Percentiles rank a stretch among this genome's conserved stretches.
Evolutionary conservation across 2,797 vertebrate species (phyloP).

Genomic region (Gymnocypris eckloni): DNA sequence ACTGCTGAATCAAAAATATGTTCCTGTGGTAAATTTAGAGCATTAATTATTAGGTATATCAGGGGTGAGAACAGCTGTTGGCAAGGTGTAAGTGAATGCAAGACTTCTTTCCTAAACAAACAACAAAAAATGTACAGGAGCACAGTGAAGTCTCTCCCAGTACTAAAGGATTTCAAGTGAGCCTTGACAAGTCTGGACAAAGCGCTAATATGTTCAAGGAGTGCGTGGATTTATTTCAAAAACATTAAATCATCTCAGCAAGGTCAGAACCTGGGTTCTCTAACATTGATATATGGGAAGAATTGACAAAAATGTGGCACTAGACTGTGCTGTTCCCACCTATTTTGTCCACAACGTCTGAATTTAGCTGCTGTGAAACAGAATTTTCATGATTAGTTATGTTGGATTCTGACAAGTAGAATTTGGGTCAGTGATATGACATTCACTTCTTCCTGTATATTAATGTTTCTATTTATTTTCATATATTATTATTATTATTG

Average conservation of each 20-base stretch:
- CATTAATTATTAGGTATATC: slow-evolving; percentile 56
- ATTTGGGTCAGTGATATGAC: not conserved
- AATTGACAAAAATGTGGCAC: slow-evolving; percentile 34
- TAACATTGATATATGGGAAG: slow-evolving; percentile 36
- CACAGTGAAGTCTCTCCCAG: slow-evolving; percentile 54
- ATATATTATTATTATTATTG: not conserved
- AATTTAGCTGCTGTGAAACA: not conserved
- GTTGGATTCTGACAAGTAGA: not conserved
- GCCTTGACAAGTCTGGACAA: slow-evolving; percentile 57
- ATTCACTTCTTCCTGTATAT: not conserved
- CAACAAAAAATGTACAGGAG: slow-evolving; percentile 54
- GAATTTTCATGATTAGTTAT: not conserved
- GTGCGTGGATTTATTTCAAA: slow-evolving; percentile 73
- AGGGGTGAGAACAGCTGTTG: slow-evolving; percentile 57
- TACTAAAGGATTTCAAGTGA: slow-evolving; percentile 46
- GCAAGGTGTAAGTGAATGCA: slow-evolving; percentile 47
- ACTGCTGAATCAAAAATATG: slow-evolving; percentile 46
- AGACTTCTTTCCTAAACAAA: slow-evolving; percentile 51
- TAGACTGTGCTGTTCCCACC: not conserved
- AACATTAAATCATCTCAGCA: slow-evolving; percentile 62
- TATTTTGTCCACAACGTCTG: slow-evolving; percentile 8
- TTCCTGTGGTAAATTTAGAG: slow-evolving; percentile 53
- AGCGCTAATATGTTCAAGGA: slow-evolving; percentile 67
- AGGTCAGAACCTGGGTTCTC: slow-evolving; percentile 46
- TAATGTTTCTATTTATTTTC: not conserved